phyloP scores from a whole-genome alignment of 2,888 invertebrate genomes.

The Mechanitis mazaeus region DNA sequence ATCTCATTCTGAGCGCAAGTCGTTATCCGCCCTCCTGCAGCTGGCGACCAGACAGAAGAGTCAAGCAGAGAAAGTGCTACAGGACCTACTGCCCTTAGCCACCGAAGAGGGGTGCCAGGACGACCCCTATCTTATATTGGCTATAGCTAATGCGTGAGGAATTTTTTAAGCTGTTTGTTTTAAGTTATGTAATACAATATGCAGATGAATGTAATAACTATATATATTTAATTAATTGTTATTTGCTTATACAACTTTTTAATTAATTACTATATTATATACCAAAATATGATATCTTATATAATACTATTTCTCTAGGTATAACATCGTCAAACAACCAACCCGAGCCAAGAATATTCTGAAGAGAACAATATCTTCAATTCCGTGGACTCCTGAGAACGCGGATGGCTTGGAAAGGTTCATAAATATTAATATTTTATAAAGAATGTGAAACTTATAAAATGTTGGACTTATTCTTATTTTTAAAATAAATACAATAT shows the following conservation, averaged over 20 bases:
- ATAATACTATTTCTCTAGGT: slow-evolving; percentile 56
- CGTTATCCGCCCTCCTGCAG: slow-evolving; percentile 88
- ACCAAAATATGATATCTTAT: background rate
- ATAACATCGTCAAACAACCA: slow-evolving; percentile 91
- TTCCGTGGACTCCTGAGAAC: slow-evolving; percentile 95
- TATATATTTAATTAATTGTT: too few species aligned
- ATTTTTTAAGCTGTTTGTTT: background rate
- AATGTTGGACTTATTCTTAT: too few species aligned
- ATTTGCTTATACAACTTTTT: too few species aligned
- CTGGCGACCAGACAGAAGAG: slow-evolving; percentile 90
- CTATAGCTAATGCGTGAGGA: slow-evolving; percentile 83
- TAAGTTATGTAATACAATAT: too few species aligned
- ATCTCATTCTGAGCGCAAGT: slow-evolving; percentile 79
- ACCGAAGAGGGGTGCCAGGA: slow-evolving; percentile 84
- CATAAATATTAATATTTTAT: slow-evolving; percentile 2
- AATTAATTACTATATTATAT: too few species aligned
- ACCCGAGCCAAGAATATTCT: slow-evolving; percentile 95
- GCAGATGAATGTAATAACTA: too few species aligned
- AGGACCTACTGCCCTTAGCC: slow-evolving; percentile 81
- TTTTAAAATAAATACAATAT: too few species aligned
- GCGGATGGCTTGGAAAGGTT: slow-evolving; percentile 93
- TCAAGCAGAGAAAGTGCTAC: slow-evolving; percentile 89
- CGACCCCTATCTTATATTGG: slow-evolving; percentile 90
- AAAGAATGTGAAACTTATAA: too few species aligned
- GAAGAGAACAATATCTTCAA: slow-evolving; percentile 88